Base-by-base conservation (phyloP, 1,140 invertebrate species). In the Chelonus insularis region DNA sequence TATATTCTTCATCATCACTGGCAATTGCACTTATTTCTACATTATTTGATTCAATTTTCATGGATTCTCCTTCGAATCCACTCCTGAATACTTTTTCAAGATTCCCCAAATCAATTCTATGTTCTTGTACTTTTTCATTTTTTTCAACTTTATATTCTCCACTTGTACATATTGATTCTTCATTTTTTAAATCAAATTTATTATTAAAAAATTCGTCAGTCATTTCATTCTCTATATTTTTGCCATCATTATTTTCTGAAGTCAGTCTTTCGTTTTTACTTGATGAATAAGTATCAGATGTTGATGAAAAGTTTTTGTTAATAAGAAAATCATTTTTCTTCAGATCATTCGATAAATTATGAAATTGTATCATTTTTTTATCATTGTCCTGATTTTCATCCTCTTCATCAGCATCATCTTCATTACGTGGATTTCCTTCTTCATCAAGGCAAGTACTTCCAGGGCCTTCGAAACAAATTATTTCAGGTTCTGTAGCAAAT, bases 1-100 rank as follows among this genome's bases (percentile, higher is more conserved):
- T 81, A 9, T 81, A 80, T 39, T 81, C 79, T 50, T 81, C 79
- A 34, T 81, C 77, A 4, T 80, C 77, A 0, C 74, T 77, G 57
- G 72, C 77, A 56, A 73, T 74, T 25, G 60, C 76, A 50, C 72
- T 74, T 4, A 48, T 57, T 37, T 76, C 72, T 1, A 63, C 16
- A 54, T 50, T 61, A 56, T 39, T 64, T 1, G 57, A 32, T n/a
- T 77, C 73, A 4, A 66, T 57, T 52, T 74, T 79, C 4, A 60
- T 54, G 41, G 55, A 60, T 21, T 76, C 72, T 1, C 60, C 59
- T 52, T 81, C 75, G 9, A 74, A 69, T 14, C 76, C 73, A 32
- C 60, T 73, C 43, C 72, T 68, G n/a, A 76, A 77, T 9, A 74
- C 68, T 57, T 69, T 72, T 14, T 79, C 78, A 20, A 77, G 68